Evolutionary conservation across 2,113 vertebrate species (phyloP), one percentile per base, ranked within the genome.

Genomic region (Ondatra zibethicus): DNA sequence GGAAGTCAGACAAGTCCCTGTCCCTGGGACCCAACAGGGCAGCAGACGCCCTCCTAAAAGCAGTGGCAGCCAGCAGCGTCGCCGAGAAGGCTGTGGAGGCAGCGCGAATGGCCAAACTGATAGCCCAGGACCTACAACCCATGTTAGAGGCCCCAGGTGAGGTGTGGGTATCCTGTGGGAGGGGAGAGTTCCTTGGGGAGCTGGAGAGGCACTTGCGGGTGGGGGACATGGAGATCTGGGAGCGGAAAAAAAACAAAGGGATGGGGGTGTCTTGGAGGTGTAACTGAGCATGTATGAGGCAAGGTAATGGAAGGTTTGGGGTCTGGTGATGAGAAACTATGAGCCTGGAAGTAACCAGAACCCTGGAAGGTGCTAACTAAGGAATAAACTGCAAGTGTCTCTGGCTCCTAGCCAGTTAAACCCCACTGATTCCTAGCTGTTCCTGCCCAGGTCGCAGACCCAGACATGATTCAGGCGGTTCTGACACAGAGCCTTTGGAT

Each of bases 41-140:
- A 89, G 98, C 98, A n/a, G 98, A 98, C 11, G 98, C 98, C 89
- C 98, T 97, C 63, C 95, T 98, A 78, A 98, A 98, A 89, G 98
- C 98, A 8, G 97, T 97, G 31, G 96, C 97, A 50, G 98, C 98
- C 7, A 98, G 97, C 42, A 97, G 97, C 0, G 94, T 98, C 10
- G 98, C 98, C 0, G 98, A 98, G 92, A 98, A 98, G 88, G 98
- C 98, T 45, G 88, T 97, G 95, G 98, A 98, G 88, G 98, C 98
- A 9, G 97, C 98, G 1, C 94, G 96, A 16, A 96, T 98, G 97
- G 98, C 98, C 95, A 98, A 98, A 66, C 96, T 98, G 93, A 96
- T 98, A 95, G 98, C 98, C 90, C 97, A 98, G 91, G 98, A 98
- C 90, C 96, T 98, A 42, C 98, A 98, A 66, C 98, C 98, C 84